phyloP scores from a whole-genome alignment of 2,797 vertebrate species.

The Pseudomugil gertrudae region DNA sequence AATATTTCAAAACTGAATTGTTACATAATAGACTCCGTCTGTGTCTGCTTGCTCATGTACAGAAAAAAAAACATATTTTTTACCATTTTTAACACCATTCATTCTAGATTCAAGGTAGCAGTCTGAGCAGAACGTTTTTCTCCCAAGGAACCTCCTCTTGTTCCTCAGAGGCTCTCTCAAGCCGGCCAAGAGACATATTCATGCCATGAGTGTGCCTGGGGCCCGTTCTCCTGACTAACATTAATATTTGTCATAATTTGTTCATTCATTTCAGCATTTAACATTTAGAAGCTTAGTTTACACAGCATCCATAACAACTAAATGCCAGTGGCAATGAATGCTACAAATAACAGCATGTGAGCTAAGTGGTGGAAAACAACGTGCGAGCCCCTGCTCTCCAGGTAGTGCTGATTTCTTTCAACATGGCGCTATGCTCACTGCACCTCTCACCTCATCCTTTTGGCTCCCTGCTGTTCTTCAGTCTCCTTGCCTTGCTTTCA shows the following conservation, averaged over 20 bases:
- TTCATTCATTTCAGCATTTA: constrained; percentile 42
- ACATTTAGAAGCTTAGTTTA: constrained; percentile 45
- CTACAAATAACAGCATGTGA: constrained; percentile 54
- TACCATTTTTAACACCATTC: neutral
- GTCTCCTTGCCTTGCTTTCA: constrained; percentile 64
- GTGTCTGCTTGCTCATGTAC: neutral
- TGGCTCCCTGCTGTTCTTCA: constrained; percentile 68
- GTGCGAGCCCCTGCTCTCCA: constrained; percentile 58
- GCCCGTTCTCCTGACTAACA: neutral
- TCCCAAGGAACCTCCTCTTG: neutral
- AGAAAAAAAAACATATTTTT: neutral
- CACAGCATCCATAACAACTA: constrained; percentile 35
- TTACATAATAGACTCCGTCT: neutral
- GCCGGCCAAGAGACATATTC: neutral
- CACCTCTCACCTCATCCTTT: constrained; percentile 67
- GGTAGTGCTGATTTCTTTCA: constrained; percentile 68
- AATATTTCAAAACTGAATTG: neutral
- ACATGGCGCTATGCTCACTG: constrained; percentile 59
- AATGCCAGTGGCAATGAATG: constrained; percentile 58
- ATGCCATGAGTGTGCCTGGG: constrained; percentile 1
- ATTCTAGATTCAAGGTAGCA: neutral
- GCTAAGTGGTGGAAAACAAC: constrained; percentile 64
- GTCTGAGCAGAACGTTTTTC: neutral
- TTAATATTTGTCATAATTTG: constrained; percentile 28
- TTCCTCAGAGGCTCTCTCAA: constrained; percentile 10